Percentiles rank a stretch among this genome's conserved stretches.
Conservation (phyloP, 2,888 invertebrate genomes). For the Unio pictorum region DNA sequence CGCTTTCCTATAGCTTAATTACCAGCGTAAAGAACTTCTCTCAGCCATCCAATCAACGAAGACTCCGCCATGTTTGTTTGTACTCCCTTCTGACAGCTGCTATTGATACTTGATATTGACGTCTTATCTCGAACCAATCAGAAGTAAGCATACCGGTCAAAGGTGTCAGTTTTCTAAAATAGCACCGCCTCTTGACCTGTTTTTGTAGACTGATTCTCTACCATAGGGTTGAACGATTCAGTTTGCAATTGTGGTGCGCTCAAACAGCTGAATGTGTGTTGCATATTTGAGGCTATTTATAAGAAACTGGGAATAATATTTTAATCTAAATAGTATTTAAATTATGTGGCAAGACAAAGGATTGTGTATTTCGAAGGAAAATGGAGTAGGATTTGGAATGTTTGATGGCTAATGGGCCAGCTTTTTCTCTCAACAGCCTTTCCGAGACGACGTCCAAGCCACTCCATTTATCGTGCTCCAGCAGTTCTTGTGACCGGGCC, state of each 20-base stretch:
- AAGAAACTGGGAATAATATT: too few relatives aligned
- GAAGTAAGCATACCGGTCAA: constrained; percentile 26
- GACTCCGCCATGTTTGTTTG: constrained; percentile 41
- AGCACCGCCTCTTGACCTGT: constrained; percentile 52
- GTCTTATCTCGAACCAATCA: constrained; percentile 45
- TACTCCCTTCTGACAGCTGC: constrained; percentile 46
- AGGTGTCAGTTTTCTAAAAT: constrained; percentile 38
- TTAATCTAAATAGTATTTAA: too few relatives aligned
- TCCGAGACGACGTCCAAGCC: too few relatives aligned
- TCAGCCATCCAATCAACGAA: constrained; percentile 41
- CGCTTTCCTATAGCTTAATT: too few relatives aligned
- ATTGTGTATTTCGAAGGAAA: too few relatives aligned
- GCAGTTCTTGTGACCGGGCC: too few relatives aligned
- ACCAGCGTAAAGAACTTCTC: constrained; percentile 29
- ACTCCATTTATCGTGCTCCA: too few relatives aligned
- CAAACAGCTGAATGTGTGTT: too few relatives aligned
- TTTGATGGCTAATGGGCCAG: constrained; percentile 45
- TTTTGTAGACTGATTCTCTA: constrained; percentile 21
- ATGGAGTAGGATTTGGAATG: constrained; percentile 10
- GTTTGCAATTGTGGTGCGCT: too few relatives aligned
- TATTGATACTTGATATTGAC: constrained; percentile 46
- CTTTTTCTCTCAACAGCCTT: constrained; percentile 28
- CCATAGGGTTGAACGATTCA: too few relatives aligned
- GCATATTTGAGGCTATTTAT: too few relatives aligned
- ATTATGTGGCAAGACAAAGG: too few relatives aligned